These are phyloP conservation scores for Bombus confusus DNA, from an alignment of 1,140 invertebrate species.

Conservation along the genomic window DNA sequence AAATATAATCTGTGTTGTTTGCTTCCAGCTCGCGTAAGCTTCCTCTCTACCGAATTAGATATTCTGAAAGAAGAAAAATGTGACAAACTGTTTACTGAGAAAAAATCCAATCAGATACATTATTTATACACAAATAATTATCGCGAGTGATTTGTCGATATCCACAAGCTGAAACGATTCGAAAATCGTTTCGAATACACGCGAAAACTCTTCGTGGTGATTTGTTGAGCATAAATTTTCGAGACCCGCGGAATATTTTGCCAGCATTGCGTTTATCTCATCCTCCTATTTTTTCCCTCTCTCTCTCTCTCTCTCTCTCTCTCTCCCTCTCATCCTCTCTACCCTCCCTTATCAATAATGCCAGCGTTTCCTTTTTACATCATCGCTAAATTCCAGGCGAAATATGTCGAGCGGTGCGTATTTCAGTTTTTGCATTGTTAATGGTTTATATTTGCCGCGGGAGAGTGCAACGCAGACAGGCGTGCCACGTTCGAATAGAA, in stretches of 20 bases:
- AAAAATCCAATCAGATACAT: no score
- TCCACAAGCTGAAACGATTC: not conserved
- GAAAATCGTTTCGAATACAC: not conserved
- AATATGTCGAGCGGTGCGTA: not conserved
- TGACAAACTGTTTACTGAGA: no score
- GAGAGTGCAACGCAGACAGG: not conserved
- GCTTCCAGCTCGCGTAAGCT: not conserved
- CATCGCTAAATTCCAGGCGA: not conserved
- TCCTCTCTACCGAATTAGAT: not conserved
- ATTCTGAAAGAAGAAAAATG: not conserved
- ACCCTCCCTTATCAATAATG: constrained; percentile 16
- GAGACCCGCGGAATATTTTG: not conserved
- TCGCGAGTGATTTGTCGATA: not conserved
- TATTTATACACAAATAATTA: no score
- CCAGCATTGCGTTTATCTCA: not conserved
- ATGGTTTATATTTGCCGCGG: not conserved
- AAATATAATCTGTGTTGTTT: not conserved
- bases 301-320: no score
- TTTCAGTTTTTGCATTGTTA: constrained; percentile 32
- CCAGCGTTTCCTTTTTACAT: constrained; percentile 12
- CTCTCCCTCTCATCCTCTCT: not conserved
- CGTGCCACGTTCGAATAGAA: not conserved
- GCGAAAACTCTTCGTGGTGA: not conserved
- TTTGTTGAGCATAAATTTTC: constrained; percentile 8
- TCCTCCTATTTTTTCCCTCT: not conserved